A percentile compares a stretch with the other conserved stretches of the same genome.
phyloP scores from a whole-genome alignment of 2,888 invertebrate genomes.

The Therioaphis trifolii region DNA sequence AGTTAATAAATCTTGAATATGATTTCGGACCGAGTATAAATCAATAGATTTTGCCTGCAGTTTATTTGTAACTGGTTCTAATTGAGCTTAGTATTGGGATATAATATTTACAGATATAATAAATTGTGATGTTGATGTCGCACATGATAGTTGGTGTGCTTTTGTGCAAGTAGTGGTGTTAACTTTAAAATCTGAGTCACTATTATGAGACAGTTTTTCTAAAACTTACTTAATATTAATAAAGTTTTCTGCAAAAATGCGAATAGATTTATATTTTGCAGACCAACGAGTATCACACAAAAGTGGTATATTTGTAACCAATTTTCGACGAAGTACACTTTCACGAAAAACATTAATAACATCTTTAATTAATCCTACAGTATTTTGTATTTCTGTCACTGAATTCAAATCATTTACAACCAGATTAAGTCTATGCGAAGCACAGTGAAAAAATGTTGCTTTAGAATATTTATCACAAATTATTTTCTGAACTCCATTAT shows the following conservation, averaged over 20 bases:
- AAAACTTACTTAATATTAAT: neutral
- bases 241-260: too few relatives aligned
- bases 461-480: too few relatives aligned
- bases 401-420: slow-evolving; percentile 10
- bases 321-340: slow-evolving; percentile 16
- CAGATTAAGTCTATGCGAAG: slow-evolving; percentile 2
- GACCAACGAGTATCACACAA: slow-evolving; percentile 1
- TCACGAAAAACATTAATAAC: slow-evolving; percentile 13
- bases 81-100: slow-evolving; percentile 2
- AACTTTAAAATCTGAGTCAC: neutral
- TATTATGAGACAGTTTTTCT: neutral
- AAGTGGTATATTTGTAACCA: slow-evolving; percentile 27
- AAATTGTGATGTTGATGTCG: neutral
- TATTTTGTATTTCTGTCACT: slow-evolving; percentile 25
- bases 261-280: too few relatives aligned
- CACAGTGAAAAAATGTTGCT: too few relatives aligned
- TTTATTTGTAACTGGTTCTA: slow-evolving; percentile 11
- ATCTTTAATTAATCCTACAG: slow-evolving; percentile 3
- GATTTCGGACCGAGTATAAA: slow-evolving; percentile 22
- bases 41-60: slow-evolving; percentile 13
- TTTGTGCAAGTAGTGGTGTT: neutral
- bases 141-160: slow-evolving; percentile 14
- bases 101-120: neutral
- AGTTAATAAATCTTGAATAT: slow-evolving; percentile 4
- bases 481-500: too few relatives aligned